phyloP scores from a whole-genome alignment of 2,113 vertebrate species.

The Triplophysa dalaica region DNA sequence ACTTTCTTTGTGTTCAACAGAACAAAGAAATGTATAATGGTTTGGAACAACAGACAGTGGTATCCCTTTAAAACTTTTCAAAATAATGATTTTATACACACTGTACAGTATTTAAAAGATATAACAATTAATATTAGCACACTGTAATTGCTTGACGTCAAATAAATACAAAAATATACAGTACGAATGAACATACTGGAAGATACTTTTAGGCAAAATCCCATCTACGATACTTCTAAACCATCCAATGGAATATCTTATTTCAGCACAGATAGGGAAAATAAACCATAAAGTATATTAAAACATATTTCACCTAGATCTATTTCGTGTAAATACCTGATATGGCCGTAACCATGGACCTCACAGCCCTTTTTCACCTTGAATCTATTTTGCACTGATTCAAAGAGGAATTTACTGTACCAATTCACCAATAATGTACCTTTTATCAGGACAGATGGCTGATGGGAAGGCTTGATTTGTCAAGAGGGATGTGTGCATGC shows the following conservation, averaged over 20 bases:
- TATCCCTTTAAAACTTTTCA: neutral
- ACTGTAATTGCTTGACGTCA: too few relatives aligned
- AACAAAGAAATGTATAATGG: too few relatives aligned
- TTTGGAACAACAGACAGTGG: too few relatives aligned
- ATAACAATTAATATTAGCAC: too few relatives aligned
- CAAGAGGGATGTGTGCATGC: constrained; percentile 21
- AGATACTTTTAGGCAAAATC: too few relatives aligned
- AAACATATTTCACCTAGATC: constrained; percentile 26
- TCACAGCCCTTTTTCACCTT: constrained; percentile 6
- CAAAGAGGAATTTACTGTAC: neutral
- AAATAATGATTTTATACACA: too few relatives aligned
- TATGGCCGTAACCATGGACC: neutral
- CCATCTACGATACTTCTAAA: too few relatives aligned
- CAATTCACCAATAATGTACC: constrained; percentile 24
- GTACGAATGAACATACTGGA: too few relatives aligned
- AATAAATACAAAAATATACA: too few relatives aligned
- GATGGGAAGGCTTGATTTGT: constrained; percentile 49
- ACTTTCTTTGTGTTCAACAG: too few relatives aligned
- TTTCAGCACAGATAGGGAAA: neutral
- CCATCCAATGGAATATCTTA: neutral
- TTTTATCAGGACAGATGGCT: constrained; percentile 50
- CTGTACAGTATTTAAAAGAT: too few relatives aligned
- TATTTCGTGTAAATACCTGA: constrained; percentile 7
- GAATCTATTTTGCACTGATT: constrained; percentile 16
- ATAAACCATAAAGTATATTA: neutral